These are phyloP conservation scores for Chiloscyllium plagiosum DNA, from an alignment of 2,113 vertebrate species.

Conservation along the genomic window DNA sequence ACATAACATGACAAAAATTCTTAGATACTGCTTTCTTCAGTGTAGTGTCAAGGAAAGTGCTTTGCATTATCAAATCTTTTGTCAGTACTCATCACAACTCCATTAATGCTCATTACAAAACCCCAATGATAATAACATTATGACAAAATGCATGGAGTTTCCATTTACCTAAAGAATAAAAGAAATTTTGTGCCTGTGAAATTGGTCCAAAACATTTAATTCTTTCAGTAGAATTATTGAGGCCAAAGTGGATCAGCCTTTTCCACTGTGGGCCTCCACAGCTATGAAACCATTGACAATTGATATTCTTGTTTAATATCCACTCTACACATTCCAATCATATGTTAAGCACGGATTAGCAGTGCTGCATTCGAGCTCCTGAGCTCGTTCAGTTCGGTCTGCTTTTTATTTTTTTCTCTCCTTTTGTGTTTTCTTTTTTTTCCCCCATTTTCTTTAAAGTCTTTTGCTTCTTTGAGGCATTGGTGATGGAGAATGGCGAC, in stretches of 20 bases:
- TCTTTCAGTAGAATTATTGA: neutral
- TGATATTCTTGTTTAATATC: neutral
- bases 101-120: neutral
- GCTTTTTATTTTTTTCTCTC: too few species aligned
- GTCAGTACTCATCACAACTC: neutral
- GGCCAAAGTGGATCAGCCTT: neutral
- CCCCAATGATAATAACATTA: neutral
- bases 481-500: too few species aligned
- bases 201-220: neutral
- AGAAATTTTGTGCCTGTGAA: neutral
- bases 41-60: neutral
- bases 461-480: too few species aligned
- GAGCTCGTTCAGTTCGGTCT: too few species aligned
- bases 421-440: too few species aligned
- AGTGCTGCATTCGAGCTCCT: too few species aligned
- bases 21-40: neutral
- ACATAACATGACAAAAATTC: too few species aligned
- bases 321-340: neutral
- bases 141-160: neutral
- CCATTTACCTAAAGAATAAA: neutral
- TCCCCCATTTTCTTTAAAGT: too few species aligned
- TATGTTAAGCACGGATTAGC: too few species aligned
- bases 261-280: neutral
- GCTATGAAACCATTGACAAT: neutral
- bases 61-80: neutral